phyloP scores from a whole-genome alignment of 2,797 vertebrate species.

The Liparis tanakae region DNA sequence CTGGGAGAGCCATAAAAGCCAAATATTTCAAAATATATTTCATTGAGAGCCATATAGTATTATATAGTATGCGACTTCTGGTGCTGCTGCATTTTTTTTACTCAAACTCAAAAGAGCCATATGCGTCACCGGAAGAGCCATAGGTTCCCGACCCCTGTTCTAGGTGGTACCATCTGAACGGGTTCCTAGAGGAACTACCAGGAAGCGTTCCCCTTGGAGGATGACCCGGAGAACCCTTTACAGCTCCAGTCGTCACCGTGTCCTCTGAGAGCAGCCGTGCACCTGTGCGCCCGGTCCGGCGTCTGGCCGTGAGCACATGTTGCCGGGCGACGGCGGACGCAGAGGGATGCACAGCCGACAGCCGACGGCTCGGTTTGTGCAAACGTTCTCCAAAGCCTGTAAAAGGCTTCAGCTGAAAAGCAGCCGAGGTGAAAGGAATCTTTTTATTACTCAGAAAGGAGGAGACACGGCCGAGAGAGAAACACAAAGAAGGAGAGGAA shows the following conservation, averaged over 20 bases:
- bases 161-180: neutral
- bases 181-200: neutral
- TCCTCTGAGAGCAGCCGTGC: too few species aligned
- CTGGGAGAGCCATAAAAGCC: too few species aligned
- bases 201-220: too few species aligned
- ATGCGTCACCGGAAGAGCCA: too few species aligned
- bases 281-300: neutral
- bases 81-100: too few species aligned
- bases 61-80: too few species aligned
- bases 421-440: constrained; percentile 53
- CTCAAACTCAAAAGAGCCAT: too few species aligned
- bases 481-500: constrained; percentile 18
- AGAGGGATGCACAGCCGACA: constrained; percentile 48
- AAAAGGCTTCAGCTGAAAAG: constrained; percentile 61
- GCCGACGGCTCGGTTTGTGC: constrained; percentile 41
- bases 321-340: neutral
- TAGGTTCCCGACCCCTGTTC: too few species aligned
- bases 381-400: constrained; percentile 35
- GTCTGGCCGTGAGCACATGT: constrained; percentile 7
- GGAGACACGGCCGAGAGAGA: constrained; percentile 54
- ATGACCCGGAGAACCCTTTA: too few species aligned
- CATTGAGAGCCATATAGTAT: too few species aligned
- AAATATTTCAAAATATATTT: too few species aligned
- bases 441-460: constrained; percentile 46
- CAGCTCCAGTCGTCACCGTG: too few species aligned